These are phyloP conservation scores for Epinephelus coioides DNA, from an alignment of 2,797 vertebrate genomes.

Conservation along the genomic window DNA sequence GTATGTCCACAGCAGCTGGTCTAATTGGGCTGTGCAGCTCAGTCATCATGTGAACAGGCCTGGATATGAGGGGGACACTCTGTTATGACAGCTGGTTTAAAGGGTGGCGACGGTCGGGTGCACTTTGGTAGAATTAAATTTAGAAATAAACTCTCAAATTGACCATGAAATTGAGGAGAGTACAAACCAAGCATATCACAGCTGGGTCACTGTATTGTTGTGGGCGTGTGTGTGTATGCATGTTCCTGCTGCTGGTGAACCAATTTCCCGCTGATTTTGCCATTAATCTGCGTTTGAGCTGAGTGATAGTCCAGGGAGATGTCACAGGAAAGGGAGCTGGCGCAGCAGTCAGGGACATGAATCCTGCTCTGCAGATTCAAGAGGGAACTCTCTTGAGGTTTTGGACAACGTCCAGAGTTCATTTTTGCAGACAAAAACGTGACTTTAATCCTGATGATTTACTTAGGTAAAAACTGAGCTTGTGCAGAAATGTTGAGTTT, in stretches of 20 bases:
- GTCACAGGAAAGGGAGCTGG: constrained; percentile 41
- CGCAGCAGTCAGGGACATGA: constrained; percentile 34
- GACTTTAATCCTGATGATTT: neutral
- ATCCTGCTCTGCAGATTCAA: constrained; percentile 21
- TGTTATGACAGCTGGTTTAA: constrained; percentile 79
- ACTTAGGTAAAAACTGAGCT: neutral
- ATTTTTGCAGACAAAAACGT: constrained; percentile 24
- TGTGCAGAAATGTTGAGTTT: constrained; percentile 16
- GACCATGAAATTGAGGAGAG: constrained; percentile 70
- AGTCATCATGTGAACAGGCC: constrained; percentile 68
- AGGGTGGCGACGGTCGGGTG: constrained; percentile 52
- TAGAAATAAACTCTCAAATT: constrained; percentile 78
- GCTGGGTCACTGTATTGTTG: constrained; percentile 36
- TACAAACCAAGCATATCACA: constrained; percentile 51
- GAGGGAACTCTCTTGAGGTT: constrained; percentile 23
- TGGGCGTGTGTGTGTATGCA: constrained; percentile 14
- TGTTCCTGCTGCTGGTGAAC: constrained; percentile 34
- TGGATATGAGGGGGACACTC: constrained; percentile 55
- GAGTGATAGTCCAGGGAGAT: constrained; percentile 55
- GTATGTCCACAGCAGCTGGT: constrained; percentile 70
- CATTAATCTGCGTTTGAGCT: constrained; percentile 40
- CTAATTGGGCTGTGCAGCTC: constrained; percentile 63
- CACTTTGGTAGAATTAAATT: constrained; percentile 75
- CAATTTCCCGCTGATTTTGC: constrained; percentile 4
- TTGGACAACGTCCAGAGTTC: constrained; percentile 13